These are phyloP conservation scores for Macrotis lagotis DNA, from an alignment of 2,113 vertebrate genomes.

Conservation along the genomic window DNA sequence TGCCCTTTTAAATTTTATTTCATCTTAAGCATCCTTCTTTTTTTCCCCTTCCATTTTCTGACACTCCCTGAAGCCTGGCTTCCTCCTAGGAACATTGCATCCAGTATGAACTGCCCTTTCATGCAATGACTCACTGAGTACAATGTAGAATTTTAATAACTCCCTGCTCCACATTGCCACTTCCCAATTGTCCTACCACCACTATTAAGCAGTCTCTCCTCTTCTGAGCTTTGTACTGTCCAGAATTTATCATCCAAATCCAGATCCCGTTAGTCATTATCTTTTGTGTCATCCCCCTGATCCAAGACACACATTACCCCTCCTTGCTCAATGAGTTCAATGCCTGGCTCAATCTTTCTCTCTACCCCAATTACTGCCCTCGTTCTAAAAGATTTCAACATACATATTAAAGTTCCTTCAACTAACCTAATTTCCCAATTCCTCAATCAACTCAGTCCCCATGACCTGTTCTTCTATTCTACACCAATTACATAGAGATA, in stretches of 20 bases:
- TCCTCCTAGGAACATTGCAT: neutral
- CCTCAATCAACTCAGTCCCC: neutral
- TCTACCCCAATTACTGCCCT: neutral
- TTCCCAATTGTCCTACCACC: neutral
- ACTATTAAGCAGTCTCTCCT: neutral
- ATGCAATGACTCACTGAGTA: neutral
- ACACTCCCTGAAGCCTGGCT: neutral
- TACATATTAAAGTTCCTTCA: neutral
- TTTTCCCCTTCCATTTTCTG: neutral
- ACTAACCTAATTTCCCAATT: neutral
- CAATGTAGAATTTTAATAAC: neutral
- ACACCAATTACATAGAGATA: neutral
- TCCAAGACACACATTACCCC: neutral
- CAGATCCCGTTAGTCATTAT: neutral
- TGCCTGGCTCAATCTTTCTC: neutral
- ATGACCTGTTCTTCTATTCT: neutral
- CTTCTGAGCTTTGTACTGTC: neutral
- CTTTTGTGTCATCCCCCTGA: neutral
- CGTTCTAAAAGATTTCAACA: neutral
- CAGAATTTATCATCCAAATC: neutral
- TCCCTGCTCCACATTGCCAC: neutral
- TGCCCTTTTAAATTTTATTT: too few species aligned
- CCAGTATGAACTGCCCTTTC: neutral
- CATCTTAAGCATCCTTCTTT: neutral
- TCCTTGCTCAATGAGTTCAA: neutral